Conservation (phyloP, 2,888 invertebrate species). For the Trissolcus brochymenae region DNA sequence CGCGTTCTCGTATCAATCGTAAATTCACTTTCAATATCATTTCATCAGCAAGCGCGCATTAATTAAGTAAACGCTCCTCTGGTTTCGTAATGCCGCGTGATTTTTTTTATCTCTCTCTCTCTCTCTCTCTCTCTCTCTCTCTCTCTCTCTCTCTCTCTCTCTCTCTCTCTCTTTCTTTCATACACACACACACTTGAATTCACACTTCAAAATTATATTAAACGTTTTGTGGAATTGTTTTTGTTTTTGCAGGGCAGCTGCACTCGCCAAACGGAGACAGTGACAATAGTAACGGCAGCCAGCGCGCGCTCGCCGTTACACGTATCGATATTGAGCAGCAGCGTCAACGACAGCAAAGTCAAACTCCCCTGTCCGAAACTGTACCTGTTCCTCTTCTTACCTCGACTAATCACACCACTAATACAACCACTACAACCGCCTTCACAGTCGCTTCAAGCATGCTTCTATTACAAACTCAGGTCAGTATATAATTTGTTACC, state of each 20-base stretch:
- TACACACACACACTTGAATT: neutral
- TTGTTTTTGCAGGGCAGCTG: conserved; percentile 68
- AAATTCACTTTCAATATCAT: too few species aligned
- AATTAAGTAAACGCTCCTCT: too few species aligned
- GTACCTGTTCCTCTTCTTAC: conserved; percentile 76
- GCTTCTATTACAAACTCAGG: conserved; percentile 96
- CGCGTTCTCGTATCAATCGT: conserved; percentile 36
- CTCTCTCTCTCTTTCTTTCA: neutral
- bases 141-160: too few species aligned
- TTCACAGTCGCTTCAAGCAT: conserved; percentile 86
- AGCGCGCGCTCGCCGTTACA: conserved; percentile 66
- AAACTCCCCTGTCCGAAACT: conserved; percentile 79
- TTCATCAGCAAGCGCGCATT: too few species aligned
- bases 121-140: conserved; percentile 6
- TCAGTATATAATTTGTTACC: conserved; percentile 76
- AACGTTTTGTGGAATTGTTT: conserved; percentile 1
- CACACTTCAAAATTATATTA: neutral
- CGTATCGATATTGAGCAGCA: conserved; percentile 67
- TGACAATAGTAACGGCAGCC: conserved; percentile 71
- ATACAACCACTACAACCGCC: conserved; percentile 80
- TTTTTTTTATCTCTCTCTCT: too few species aligned
- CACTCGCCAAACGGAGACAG: conserved; percentile 71
- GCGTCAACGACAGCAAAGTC: conserved; percentile 63
- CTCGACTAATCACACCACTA: conserved; percentile 78
- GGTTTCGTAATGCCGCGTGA: too few species aligned